phyloP scores from a whole-genome alignment of 2,797 vertebrate genomes.

The Leptodactylus fallax region DNA sequence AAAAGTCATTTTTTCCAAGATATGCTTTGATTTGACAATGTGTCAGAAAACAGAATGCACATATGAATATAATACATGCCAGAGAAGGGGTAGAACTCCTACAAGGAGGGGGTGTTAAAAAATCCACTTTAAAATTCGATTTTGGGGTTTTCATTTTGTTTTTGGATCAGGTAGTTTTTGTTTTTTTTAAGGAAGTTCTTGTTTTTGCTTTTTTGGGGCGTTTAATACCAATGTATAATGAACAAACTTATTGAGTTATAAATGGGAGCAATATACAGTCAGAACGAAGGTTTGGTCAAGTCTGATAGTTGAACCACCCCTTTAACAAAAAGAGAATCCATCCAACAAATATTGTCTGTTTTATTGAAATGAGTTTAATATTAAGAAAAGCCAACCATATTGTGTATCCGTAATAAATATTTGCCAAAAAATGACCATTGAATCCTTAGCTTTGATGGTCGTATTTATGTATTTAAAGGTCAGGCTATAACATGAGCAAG shows the following conservation, averaged over 20 bases:
- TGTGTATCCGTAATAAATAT: too few species aligned
- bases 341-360: background rate
- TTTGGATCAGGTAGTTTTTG: background rate
- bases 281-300: background rate
- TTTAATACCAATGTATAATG: background rate
- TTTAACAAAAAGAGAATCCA: background rate
- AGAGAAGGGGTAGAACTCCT: background rate
- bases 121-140: background rate
- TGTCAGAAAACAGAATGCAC: constrained; percentile 14
- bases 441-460: background rate
- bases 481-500: background rate
- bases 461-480: background rate
- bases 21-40: constrained; percentile 7
- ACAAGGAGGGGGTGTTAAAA: background rate
- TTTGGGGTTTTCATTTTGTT: background rate
- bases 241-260: background rate
- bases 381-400: too few species aligned
- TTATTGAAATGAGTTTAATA: too few species aligned
- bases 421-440: too few species aligned
- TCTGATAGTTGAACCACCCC: background rate
- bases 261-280: background rate
- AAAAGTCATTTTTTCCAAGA: constrained; percentile 10
- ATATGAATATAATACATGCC: background rate
- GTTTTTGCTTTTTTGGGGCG: background rate
- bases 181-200: background rate